These are phyloP conservation scores for Tenthredo livida DNA, from an alignment of 2,888 invertebrate genomes.

Conservation along the genomic window DNA sequence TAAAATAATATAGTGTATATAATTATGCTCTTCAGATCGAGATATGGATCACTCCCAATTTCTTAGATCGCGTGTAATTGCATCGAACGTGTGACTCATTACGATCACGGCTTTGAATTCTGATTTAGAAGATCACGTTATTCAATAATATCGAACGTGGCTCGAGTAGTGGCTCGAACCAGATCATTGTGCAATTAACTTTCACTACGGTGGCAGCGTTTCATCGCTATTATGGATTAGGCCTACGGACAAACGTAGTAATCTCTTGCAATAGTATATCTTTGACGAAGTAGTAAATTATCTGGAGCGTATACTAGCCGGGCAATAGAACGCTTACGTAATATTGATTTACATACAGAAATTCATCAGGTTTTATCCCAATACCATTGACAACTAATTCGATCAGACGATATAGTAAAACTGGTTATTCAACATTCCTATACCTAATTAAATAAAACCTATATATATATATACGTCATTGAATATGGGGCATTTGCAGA, in stretches of 20 bases:
- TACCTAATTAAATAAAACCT: no score
- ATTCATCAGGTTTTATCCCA: neutral
- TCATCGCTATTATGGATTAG: slow-evolving; percentile 44
- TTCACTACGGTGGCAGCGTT: slow-evolving; percentile 54
- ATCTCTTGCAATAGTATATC: neutral
- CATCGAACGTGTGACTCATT: neutral
- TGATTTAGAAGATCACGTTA: slow-evolving; percentile 59
- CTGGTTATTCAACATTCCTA: neutral
- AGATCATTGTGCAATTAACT: slow-evolving; percentile 65
- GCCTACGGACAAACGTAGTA: slow-evolving; percentile 25
- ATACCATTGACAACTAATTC: neutral
- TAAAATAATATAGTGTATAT: no score
- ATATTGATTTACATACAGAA: neutral
- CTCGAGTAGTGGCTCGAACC: slow-evolving; percentile 49
- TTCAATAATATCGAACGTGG: slow-evolving; percentile 53
- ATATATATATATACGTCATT: no score
- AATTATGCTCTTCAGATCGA: no score
- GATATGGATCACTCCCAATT: neutral
- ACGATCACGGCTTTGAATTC: neutral
- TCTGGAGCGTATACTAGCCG: neutral
- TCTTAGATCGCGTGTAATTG: neutral
- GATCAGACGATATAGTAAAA: neutral
- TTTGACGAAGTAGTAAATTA: neutral
- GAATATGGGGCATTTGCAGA: no score
- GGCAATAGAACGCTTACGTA: neutral